Percentiles rank a stretch among this genome's conserved stretches.
Evolutionary conservation across 2,113 vertebrate genomes (phyloP).

Genomic region (Bombycilla garrulus): DNA sequence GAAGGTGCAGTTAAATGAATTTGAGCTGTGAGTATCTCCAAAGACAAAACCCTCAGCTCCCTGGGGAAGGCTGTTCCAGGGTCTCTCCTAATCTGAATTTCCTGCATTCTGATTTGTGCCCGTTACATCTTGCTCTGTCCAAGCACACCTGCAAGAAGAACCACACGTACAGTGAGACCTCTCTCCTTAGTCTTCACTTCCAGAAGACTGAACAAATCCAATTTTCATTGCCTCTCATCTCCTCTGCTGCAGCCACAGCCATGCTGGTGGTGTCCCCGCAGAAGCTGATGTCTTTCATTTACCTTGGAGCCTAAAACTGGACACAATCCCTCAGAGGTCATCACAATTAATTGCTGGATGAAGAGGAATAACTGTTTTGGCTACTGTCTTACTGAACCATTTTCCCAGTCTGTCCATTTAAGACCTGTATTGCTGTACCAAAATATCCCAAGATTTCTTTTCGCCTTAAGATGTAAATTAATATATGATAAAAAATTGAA

Average conservation of each 20-base stretch:
- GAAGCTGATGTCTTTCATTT: rapidly evolving
- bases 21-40: background rate
- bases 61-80: background rate
- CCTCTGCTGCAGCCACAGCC: background rate
- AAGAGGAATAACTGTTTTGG: background rate
- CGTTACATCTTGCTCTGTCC: background rate
- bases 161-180: background rate
- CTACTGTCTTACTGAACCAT: background rate
- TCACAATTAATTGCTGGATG: background rate
- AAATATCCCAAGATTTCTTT: background rate
- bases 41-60: background rate
- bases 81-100: background rate
- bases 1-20: background rate
- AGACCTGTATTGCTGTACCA: background rate
- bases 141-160: background rate
- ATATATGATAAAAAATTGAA: background rate
- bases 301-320: background rate
- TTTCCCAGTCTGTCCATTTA: background rate
- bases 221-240: background rate
- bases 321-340: background rate
- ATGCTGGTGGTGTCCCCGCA: background rate
- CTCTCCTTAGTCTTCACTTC: background rate
- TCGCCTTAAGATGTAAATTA: background rate
- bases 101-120: background rate
- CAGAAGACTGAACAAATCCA: background rate